Base-by-base conservation (phyloP, 30 jellyfish, hydroid and myxozoan species). In the Cassiopea xamachana region DNA sequence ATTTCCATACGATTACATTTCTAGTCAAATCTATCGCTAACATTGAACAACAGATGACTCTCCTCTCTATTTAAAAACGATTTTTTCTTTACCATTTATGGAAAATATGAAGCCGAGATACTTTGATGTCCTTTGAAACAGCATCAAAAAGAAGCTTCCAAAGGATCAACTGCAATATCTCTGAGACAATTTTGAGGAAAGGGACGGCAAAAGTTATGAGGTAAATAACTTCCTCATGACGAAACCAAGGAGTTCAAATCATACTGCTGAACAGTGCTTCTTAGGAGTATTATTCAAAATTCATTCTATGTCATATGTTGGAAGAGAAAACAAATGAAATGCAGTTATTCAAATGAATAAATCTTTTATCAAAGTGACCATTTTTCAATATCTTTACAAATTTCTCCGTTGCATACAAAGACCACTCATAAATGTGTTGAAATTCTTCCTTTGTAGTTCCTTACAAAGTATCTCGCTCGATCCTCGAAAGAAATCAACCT, bases 301-400 rank as follows among this genome's bases (percentile, higher is more conserved):
- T 10, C 12, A 3, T 55, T 6, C 64, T 3, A 3, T 3, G 10
- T 10, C 64, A 55, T 3, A 55, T 55, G 64, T 55, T 10, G 74
- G 27, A 1, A 71, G 80, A 71, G 10, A 55, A 71, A 19, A 71
- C 80, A 71, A 17, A 71, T n/a, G 55, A 71, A 71, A 71, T 9
- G 5, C 50, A 18, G 18, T 0, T 71, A 14, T 4, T 1, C 15
- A 39, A 16, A 14, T 2, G 12, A 9, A 71, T 18, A 71, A 18
- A 71, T 16, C 16, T 71, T 71, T 71, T 14, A 71, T 71, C 55
- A 71, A 71, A 71, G 47, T 71, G 58, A 71, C 80, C 80, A 71
- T 51, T 71, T 43, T 27, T n/a, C 80, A n/a, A 18, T 16, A 71
- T 43, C 10, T 51, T 14, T 71, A 71, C 80, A 71, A 71, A 71